A percentile compares a stretch with the other conserved stretches of the same genome.
Conservation (phyloP, 2,888 invertebrate species). For the Halocaridina rubra region DNA sequence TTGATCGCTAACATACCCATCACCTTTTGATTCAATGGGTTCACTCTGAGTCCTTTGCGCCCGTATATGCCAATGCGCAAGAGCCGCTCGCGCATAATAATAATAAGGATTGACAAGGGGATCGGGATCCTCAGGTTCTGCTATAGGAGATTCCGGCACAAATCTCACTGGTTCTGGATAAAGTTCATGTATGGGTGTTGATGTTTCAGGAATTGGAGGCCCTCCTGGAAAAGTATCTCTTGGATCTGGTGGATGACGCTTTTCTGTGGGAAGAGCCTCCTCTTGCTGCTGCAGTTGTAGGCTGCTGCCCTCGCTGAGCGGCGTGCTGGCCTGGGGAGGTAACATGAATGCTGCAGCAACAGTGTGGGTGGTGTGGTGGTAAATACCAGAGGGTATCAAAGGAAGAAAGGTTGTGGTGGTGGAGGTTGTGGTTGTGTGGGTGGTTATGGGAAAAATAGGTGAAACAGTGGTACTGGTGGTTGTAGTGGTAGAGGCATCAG, state of each 20-base stretch:
- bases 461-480: slow-evolving; percentile 15
- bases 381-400: slow-evolving; percentile 20
- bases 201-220: slow-evolving; percentile 47
- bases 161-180: slow-evolving; percentile 48
- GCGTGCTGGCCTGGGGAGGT: slow-evolving; percentile 53
- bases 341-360: slow-evolving; percentile 47
- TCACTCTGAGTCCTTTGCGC: slow-evolving; percentile 45
- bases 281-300: slow-evolving; percentile 16
- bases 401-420: background rate
- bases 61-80: slow-evolving; percentile 60
- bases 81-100: slow-evolving; percentile 60
- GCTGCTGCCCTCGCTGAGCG: slow-evolving; percentile 44
- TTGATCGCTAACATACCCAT: slow-evolving; percentile 37
- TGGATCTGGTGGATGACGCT: slow-evolving; percentile 1
- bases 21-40: slow-evolving; percentile 6
- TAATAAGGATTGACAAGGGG: slow-evolving; percentile 58
- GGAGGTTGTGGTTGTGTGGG: background rate
- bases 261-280: background rate
- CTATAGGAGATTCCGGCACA: slow-evolving; percentile 51
- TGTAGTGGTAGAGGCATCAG: slow-evolving; percentile 33
- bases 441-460: background rate
- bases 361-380: slow-evolving; percentile 30
- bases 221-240: slow-evolving; percentile 12
- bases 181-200: slow-evolving; percentile 40
- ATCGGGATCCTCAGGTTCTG: slow-evolving; percentile 56